These are phyloP conservation scores for Eudemis profundana DNA, from an alignment of 2,888 invertebrate species.

Conservation along the genomic window DNA sequence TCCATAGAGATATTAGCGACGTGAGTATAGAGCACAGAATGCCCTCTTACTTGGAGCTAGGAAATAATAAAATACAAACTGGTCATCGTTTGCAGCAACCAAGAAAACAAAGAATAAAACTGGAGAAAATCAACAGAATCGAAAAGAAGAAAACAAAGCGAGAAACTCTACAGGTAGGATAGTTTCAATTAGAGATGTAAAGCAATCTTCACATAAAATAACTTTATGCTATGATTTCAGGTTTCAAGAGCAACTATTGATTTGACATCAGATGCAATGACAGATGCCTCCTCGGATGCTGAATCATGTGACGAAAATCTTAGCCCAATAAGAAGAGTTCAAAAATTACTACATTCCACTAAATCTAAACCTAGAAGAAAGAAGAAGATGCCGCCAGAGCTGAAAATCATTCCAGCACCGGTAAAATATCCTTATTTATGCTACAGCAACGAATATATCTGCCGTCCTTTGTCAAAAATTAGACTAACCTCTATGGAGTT, in stretches of 20 bases:
- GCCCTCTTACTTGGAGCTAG: constrained; percentile 21
- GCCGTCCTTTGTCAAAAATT: no score
- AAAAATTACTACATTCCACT: constrained; percentile 71
- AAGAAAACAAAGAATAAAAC: constrained; percentile 67
- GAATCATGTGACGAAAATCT: constrained; percentile 79
- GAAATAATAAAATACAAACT: constrained; percentile 11
- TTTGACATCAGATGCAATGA: constrained; percentile 88
- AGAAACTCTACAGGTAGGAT: constrained; percentile 84
- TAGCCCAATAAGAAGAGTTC: constrained; percentile 77
- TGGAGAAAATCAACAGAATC: constrained; percentile 77
- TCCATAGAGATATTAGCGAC: constrained; percentile 64
- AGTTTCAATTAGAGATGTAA: not conserved
- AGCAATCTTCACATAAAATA: not conserved
- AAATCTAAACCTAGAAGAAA: constrained; percentile 75
- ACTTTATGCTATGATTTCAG: constrained; percentile 60
- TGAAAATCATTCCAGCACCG: constrained; percentile 78
- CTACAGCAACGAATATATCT: no score
- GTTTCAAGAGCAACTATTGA: constrained; percentile 86
- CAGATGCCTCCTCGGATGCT: constrained; percentile 87
- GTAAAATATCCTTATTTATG: constrained; percentile 56
- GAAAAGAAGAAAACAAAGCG: constrained; percentile 80
- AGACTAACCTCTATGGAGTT: no score
- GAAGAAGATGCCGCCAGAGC: constrained; percentile 84
- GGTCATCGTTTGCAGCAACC: constrained; percentile 63
- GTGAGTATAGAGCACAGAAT: constrained; percentile 53